Conservation (phyloP, 2,888 invertebrate genomes). For the Halictus ligatus region DNA sequence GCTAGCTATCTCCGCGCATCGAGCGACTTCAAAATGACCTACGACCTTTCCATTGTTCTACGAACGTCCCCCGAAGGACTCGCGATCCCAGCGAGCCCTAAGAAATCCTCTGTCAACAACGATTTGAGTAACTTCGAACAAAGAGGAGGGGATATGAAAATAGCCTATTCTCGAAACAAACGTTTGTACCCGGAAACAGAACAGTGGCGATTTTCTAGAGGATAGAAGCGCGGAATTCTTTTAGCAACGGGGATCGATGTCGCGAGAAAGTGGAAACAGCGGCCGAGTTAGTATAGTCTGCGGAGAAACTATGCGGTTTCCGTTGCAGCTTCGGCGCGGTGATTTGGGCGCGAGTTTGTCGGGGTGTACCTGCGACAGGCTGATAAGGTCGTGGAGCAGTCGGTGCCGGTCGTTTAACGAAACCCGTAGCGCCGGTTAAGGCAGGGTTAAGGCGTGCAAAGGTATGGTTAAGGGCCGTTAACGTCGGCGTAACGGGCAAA, state of each 20-base stretch:
- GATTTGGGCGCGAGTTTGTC: neutral
- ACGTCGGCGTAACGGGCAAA: slow-evolving; percentile 59
- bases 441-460: slow-evolving; percentile 55
- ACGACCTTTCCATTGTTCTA: neutral
- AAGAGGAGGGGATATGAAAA: neutral
- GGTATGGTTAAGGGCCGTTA: slow-evolving; percentile 69
- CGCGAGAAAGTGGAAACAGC: no score
- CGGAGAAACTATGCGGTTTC: neutral
- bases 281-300: neutral
- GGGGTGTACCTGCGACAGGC: slow-evolving; percentile 18
- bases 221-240: neutral
- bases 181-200: neutral
- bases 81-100: neutral
- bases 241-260: neutral
- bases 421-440: slow-evolving; percentile 47
- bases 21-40: neutral
- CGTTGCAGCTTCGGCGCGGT: neutral
- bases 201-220: no score
- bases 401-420: slow-evolving; percentile 38
- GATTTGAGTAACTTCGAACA: no score
- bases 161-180: neutral
- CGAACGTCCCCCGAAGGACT: neutral
- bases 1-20: neutral
- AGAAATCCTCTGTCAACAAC: neutral
- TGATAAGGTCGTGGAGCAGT: slow-evolving; percentile 33